A percentile compares a stretch with the other conserved stretches of the same genome.
phyloP scores from a whole-genome alignment of 2,888 invertebrate species.

The Danaus chrysippus region DNA sequence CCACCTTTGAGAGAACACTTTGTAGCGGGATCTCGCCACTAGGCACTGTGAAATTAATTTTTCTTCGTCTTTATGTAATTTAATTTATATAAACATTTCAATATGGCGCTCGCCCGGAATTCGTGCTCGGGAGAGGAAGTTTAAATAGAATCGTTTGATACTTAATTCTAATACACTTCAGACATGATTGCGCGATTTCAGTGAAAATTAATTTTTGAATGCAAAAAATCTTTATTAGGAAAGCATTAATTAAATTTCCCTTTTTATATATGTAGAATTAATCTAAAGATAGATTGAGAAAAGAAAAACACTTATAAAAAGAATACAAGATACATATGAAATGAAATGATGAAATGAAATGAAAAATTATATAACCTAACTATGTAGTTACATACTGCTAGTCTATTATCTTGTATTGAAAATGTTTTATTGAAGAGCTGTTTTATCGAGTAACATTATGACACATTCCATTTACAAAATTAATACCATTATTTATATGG shows the following conservation, averaged over 20 bases:
- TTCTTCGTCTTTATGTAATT: conserved; percentile 80
- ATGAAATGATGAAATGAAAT: too few relatives aligned
- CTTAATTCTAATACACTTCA: conserved; percentile 78
- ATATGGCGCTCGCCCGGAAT: conserved; percentile 77
- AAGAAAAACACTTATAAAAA: too few relatives aligned
- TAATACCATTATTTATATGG: conserved; percentile 69
- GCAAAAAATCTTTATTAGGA: conserved; percentile 34
- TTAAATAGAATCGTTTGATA: conserved; percentile 79
- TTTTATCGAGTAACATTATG: conserved; percentile 35
- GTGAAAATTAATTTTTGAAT: conserved; percentile 39
- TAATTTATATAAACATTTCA: conserved; percentile 80
- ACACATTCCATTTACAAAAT: conserved; percentile 73
- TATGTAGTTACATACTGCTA: conserved; percentile 7
- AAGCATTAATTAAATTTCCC: conserved; percentile 5
- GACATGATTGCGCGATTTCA: conserved; percentile 72
- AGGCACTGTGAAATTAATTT: conserved; percentile 78
- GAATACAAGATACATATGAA: too few relatives aligned
- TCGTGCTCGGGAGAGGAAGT: conserved; percentile 73
- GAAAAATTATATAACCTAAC: conserved; percentile 4
- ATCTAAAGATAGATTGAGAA: neutral
- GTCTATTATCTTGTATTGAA: conserved; percentile 4
- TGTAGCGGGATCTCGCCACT: conserved; percentile 65
- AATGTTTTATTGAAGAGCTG: conserved; percentile 14
- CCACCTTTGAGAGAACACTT: conserved; percentile 68
- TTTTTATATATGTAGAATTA: neutral